phyloP scores from a whole-genome alignment of 2,797 vertebrate genomes.

The Malurus splendens region DNA sequence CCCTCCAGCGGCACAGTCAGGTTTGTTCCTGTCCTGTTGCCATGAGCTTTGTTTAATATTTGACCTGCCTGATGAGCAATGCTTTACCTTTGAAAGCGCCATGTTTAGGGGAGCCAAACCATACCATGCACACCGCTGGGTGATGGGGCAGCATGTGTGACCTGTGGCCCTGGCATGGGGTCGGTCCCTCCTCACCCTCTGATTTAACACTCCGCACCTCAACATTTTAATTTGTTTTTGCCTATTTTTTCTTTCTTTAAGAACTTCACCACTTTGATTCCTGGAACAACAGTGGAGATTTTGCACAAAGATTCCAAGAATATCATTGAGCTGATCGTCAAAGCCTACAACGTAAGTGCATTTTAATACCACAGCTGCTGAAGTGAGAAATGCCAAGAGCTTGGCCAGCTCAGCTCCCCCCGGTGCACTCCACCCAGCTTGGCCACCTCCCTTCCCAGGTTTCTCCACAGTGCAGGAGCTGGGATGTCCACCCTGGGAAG shows the following conservation, averaged over 20 bases:
- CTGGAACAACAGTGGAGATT: conserved; percentile 95
- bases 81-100: background rate
- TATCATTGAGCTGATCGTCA: conserved; percentile 93
- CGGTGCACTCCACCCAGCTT: fast-evolving
- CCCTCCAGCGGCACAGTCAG: background rate
- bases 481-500: background rate
- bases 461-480: fast-evolving
- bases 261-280: conserved; percentile 93
- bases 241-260: conserved; percentile 20
- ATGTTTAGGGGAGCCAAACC: fast-evolving
- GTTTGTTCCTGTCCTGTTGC: background rate
- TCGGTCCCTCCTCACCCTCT: background rate
- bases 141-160: background rate
- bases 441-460: background rate
- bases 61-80: fast-evolving
- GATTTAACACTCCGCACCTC: background rate
- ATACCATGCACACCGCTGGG: fast-evolving
- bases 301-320: conserved; percentile 94
- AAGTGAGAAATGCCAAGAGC: background rate
- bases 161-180: fast-evolving
- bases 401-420: background rate
- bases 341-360: conserved; percentile 89
- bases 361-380: conserved; percentile 8
- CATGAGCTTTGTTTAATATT: background rate
- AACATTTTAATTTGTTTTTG: background rate